Evolutionary conservation across 2,797 vertebrate species (phyloP).

Genomic region (Tolypeutes matacus): DNA sequence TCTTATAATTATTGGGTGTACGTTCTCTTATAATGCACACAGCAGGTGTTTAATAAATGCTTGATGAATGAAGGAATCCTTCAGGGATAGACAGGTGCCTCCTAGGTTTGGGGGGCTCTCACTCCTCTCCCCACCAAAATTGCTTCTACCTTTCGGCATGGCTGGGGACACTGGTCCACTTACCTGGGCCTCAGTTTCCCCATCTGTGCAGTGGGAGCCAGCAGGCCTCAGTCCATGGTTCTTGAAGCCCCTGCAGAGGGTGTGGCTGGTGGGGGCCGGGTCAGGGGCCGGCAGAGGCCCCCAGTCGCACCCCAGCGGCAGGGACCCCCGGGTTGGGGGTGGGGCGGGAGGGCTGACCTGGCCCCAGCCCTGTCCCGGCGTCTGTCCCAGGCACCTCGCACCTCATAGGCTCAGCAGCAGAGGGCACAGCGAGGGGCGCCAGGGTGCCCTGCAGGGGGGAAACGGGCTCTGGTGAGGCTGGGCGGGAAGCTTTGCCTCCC

Average conservation of each 20-base stretch:
- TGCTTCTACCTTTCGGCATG: too few relatives aligned
- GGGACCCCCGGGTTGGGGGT: neutral
- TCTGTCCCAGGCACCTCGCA: neutral
- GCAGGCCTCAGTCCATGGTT: slow-evolving; percentile 24
- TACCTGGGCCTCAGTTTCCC: slow-evolving; percentile 61
- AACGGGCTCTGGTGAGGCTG: too few relatives aligned
- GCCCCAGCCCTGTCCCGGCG: neutral
- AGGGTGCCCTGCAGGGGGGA: neutral
- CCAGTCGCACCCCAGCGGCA: neutral
- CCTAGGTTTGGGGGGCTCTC: neutral
- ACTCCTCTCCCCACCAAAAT: neutral
- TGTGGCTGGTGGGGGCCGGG: neutral
- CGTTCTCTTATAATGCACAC: neutral
- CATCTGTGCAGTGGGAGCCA: slow-evolving; percentile 18
- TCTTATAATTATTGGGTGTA: neutral
- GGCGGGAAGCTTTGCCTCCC: neutral
- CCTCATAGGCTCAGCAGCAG: slow-evolving; percentile 3
- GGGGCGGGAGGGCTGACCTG: slow-evolving; percentile 3
- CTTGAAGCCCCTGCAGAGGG: slow-evolving; percentile 26
- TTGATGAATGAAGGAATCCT: neutral
- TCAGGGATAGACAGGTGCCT: neutral
- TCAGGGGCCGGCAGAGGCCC: neutral
- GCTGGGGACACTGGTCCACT: too few relatives aligned
- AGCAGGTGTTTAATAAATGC: neutral
- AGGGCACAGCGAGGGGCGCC: neutral